Conservation (phyloP, 2,113 vertebrate species). For the Mus pahari region DNA sequence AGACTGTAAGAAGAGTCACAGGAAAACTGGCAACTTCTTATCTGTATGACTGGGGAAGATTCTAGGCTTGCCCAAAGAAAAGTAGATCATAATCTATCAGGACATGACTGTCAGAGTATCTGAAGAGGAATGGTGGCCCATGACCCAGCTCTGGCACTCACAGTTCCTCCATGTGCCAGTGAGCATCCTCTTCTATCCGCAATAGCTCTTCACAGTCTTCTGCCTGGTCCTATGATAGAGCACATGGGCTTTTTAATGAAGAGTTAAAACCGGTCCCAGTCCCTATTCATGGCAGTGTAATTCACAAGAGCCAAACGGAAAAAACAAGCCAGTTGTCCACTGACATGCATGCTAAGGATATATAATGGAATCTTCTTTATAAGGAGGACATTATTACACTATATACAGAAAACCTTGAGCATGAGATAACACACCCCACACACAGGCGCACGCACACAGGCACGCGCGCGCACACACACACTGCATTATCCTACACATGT, state of each 20-base stretch:
- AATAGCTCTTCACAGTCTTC: slow-evolving; percentile 93
- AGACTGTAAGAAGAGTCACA: background rate
- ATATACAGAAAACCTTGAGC: background rate
- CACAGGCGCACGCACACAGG: too few species aligned
- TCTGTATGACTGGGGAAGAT: background rate
- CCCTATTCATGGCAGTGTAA: background rate
- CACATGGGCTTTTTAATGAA: background rate
- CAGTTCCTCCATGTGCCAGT: slow-evolving; percentile 90
- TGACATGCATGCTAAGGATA: accelerated
- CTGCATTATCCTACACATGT: background rate
- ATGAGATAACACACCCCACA: background rate
- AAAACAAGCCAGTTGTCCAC: background rate
- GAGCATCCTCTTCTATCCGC: slow-evolving; percentile 95
- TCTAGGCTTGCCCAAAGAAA: background rate
- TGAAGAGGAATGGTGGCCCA: background rate
- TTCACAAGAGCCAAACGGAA: background rate
- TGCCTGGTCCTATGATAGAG: slow-evolving; percentile 88
- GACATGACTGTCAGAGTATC: background rate
- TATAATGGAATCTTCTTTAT: background rate
- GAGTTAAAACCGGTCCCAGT: background rate
- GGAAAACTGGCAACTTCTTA: background rate
- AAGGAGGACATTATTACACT: background rate
- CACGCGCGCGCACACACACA: too few species aligned
- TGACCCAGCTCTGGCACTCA: slow-evolving; percentile 81
- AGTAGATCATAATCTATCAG: background rate